Base-by-base conservation (phyloP, 2,113 vertebrate genomes). In the Hirundichthys speculiger region DNA sequence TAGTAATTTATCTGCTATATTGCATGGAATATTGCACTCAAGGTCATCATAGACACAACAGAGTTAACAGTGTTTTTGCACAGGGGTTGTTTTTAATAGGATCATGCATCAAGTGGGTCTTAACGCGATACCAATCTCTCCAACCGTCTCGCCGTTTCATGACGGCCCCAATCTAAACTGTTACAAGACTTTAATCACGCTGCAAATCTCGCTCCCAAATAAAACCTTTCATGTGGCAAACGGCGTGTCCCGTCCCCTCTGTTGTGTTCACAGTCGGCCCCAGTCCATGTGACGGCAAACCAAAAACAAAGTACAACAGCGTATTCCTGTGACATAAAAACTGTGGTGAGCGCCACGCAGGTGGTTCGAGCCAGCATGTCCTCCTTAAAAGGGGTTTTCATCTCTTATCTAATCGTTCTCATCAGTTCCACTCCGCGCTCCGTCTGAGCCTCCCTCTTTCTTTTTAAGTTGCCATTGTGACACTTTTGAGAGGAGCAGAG, bases 381-480 rank as follows among this genome's bases (percentile, higher is more conserved):
- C 22, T 19, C 13, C 21, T 52, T 7, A 69, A 48, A 58, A 59
- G 53, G 27, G 15, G 12, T 46, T 82, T 85, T 85, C 62, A 87
- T 82, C 75, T 64, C 38, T 66, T 69, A 73, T 88, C 75, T 73
- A 64, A 82, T 89, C 68, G 61, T 63, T 73, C 40, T 75, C 78
- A 82, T 82, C 80, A 74, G 77, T 79, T 78, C 57, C 24, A 69
- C 39, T 63, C 66, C 59, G 46, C 27, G 66, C 50, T 68, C 68
- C 21, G 69, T 16, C 66, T 42, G 58, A 64, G 48, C 27, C 52
- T 19, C n/a, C 20, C 13, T 14, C 51, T 76, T 65, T 34, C 47
- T 64, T 56, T 59, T 50, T 41, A 56, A 59, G 41, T 15, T 79
- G n/a, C n/a, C n/a, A n/a, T n/a, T n/a, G n/a, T n/a, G 65, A 13